Evolutionary conservation across 2,888 invertebrate species (phyloP), one percentile per base, ranked within the genome.

Genomic region (Elysia crispata): DNA sequence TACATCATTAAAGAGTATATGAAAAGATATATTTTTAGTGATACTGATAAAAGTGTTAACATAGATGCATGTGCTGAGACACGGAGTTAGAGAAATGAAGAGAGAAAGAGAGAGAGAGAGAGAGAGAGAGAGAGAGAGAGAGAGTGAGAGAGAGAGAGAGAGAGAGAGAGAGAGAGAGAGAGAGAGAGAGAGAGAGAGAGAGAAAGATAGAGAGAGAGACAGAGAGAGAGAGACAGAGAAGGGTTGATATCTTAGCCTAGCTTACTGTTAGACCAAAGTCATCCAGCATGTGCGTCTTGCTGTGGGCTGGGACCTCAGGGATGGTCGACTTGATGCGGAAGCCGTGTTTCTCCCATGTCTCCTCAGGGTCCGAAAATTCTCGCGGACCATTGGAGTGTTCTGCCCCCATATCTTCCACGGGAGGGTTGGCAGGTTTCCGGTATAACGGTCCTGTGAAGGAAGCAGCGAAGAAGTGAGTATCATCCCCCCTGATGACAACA

Each of bases 251-350:
- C n/a, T 6, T 41, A 11, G 41, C 11, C 41, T 41, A 41, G 41
- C 41, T 3, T 41, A 41, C 41, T 11, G 41, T 66, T 11, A 80
- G 64, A 11, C 15, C 1, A 0, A 80, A 31, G 1, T 31, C 62
- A 15, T 76, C 76, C 15, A 67, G 23, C 76, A 76, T 64, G 41
- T 1, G 28, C n/a, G 49, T 25, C 25, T 50, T 25, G 25, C 41
- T 50, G 5, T 41, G 18, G 15, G 76, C 80, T 15, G 80, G 76
- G 8, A 80, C 73, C 33, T 62, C 20, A 6, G 80, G 80, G 5
- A 49, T 33, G 0, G 80, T 80, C 76, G 64, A 72, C 28, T 73
- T 75, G 30, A 80, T 80, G 30, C 80, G 60, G 49, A 80, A 50
- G 33, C 76, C 76, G n/a, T 49, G 33, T 20, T 64, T 25, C 8